Evolutionary conservation across 2,113 vertebrate species (phyloP).

Genomic region (Redunca redunca): DNA sequence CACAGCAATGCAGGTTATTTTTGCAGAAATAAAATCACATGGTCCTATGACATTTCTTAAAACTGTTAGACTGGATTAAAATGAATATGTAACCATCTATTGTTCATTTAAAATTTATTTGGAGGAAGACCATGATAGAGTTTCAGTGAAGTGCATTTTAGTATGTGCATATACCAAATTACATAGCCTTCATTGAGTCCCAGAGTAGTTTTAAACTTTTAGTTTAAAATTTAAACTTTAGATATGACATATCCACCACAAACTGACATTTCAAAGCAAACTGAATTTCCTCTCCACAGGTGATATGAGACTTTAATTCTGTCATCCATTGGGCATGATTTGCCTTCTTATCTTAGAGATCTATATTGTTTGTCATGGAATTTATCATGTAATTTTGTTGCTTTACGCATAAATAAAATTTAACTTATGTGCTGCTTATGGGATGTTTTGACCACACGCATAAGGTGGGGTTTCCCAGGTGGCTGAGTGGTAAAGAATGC

Average conservation of each 20-base stretch:
- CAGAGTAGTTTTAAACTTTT: not conserved
- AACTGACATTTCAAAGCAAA: slow-evolving; percentile 29
- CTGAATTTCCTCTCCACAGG: not conserved
- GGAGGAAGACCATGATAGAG: not conserved
- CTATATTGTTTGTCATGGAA: not conserved
- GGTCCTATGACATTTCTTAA: not conserved
- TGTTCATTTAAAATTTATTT: slow-evolving; percentile 20
- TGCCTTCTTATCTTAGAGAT: not conserved
- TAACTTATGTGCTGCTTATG: not conserved
- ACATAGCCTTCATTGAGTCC: not conserved
- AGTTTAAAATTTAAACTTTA: not conserved
- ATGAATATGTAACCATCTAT: not conserved
- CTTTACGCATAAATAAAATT: not conserved
- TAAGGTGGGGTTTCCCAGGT: not conserved
- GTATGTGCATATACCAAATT: not conserved
- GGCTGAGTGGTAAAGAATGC: not conserved
- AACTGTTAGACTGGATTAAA: not conserved
- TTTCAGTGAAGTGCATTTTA: not conserved
- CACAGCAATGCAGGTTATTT: not conserved
- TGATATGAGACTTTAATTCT: not conserved
- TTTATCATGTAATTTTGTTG: not conserved
- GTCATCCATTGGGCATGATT: not conserved
- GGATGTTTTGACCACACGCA: not conserved
- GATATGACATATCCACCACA: not conserved
- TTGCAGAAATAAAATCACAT: slow-evolving; percentile 11